Conservation (phyloP, 2,797 vertebrate species). For the Platyrinchus mystaceus region DNA sequence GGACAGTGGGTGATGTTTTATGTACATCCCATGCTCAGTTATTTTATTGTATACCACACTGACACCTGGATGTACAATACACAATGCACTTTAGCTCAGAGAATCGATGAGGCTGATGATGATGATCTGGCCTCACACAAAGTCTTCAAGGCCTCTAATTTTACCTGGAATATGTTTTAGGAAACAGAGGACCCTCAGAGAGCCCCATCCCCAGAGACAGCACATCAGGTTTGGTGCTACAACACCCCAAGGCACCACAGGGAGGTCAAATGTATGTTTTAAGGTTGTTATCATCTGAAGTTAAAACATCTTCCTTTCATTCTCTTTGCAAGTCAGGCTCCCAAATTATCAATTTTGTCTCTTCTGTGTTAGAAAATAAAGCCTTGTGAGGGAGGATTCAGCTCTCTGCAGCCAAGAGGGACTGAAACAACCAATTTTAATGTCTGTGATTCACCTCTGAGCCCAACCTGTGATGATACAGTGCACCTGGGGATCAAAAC, state of each 20-base stretch:
- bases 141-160: accelerated
- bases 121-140: not conserved
- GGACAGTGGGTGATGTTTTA: not conserved
- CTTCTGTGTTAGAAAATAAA: not conserved
- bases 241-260: not conserved
- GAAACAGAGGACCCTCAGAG: accelerated
- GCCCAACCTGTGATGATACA: not conserved
- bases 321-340: not conserved
- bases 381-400: not conserved
- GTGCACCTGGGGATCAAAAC: not conserved
- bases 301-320: not conserved
- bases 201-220: not conserved
- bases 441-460: conserved; percentile 11
- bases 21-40: not conserved
- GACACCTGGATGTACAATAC: not conserved
- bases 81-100: not conserved
- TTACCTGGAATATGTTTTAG: not conserved
- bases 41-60: not conserved
- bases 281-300: not conserved
- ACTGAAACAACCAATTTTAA: not conserved
- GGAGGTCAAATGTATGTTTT: not conserved
- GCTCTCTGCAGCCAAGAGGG: not conserved
- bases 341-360: not conserved
- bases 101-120: not conserved
- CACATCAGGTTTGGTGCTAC: accelerated